Conservation (phyloP, 2,113 vertebrate species). For the Columba livia region DNA sequence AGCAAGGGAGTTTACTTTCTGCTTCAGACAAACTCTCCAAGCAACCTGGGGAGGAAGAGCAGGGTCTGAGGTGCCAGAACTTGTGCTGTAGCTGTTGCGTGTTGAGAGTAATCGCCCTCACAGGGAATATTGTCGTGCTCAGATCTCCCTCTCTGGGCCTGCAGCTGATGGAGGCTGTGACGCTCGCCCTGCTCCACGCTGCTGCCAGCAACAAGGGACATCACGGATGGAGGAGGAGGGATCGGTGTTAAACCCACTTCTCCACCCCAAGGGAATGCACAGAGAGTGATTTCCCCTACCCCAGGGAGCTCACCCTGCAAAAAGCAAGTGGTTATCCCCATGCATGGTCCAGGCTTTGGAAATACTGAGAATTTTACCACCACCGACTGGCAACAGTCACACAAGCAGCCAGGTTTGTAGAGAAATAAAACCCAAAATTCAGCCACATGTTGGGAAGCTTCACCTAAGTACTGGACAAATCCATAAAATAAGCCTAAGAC, state of each 20-base stretch:
- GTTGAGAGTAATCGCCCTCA: constrained; percentile 48
- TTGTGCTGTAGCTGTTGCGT: constrained; percentile 33
- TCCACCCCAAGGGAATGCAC: accelerated
- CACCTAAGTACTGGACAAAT: neutral
- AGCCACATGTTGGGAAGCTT: neutral
- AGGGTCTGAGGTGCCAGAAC: constrained; percentile 9
- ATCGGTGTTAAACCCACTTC: neutral
- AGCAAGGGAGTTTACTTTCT: constrained; percentile 48
- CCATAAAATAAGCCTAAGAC: neutral
- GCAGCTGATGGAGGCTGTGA: neutral
- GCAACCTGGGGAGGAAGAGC: constrained; percentile 18
- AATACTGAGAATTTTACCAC: neutral
- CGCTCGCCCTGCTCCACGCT: neutral
- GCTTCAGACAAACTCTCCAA: constrained; percentile 6
- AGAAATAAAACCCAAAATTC: neutral
- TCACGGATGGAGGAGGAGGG: neutral
- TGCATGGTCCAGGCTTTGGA: neutral
- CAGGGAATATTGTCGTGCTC: constrained; percentile 3
- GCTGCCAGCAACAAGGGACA: neutral
- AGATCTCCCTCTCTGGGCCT: neutral
- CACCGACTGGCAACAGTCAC: neutral
- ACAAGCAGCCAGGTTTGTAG: accelerated
- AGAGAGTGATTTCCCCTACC: neutral
- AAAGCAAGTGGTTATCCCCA: neutral
- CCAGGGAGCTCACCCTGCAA: neutral